These are phyloP conservation scores for Aurelia aurita complex sp. Pacific DNA, from an alignment of 30 jellyfish, hydroid and myxozoan genomes.

Conservation along the genomic window DNA sequence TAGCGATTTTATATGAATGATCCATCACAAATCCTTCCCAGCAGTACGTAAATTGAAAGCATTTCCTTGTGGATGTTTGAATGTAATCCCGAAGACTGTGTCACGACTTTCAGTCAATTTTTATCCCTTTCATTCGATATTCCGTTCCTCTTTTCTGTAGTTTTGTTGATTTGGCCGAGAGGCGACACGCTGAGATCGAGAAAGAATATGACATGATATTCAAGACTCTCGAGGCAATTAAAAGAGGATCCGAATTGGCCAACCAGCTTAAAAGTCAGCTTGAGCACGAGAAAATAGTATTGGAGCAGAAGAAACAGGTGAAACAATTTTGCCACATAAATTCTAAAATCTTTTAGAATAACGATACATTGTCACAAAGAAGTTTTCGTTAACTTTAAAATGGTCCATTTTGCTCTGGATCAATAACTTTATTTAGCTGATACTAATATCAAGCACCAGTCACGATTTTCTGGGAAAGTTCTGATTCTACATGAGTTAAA, in stretches of 20 bases:
- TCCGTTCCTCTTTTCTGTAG: conserved; percentile 8
- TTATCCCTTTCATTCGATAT: neutral
- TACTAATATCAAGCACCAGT: too few species aligned
- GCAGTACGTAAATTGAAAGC: too few species aligned
- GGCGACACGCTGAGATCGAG: conserved; percentile 43
- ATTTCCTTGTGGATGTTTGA: too few species aligned
- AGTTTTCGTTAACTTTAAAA: too few species aligned
- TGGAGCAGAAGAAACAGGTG: conserved; percentile 79
- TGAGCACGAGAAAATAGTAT: conserved; percentile 74
- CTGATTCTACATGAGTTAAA: too few species aligned
- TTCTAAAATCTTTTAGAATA: neutral
- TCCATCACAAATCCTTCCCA: too few species aligned
- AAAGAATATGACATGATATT: conserved; percentile 32
- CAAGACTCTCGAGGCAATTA: conserved; percentile 52
- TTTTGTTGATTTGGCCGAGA: conserved; percentile 48
- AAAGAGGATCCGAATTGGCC: conserved; percentile 49
- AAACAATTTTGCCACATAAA: neutral
- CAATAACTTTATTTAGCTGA: too few species aligned
- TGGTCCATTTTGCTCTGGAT: too few species aligned
- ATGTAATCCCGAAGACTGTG: neutral
- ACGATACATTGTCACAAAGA: too few species aligned
- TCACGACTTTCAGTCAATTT: neutral
- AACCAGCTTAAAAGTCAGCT: conserved; percentile 56
- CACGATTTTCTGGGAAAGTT: too few species aligned
- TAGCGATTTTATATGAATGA: too few species aligned